These are phyloP conservation scores for Babylonia areolata DNA, from an alignment of 1,140 invertebrate genomes.

Conservation along the genomic window DNA sequence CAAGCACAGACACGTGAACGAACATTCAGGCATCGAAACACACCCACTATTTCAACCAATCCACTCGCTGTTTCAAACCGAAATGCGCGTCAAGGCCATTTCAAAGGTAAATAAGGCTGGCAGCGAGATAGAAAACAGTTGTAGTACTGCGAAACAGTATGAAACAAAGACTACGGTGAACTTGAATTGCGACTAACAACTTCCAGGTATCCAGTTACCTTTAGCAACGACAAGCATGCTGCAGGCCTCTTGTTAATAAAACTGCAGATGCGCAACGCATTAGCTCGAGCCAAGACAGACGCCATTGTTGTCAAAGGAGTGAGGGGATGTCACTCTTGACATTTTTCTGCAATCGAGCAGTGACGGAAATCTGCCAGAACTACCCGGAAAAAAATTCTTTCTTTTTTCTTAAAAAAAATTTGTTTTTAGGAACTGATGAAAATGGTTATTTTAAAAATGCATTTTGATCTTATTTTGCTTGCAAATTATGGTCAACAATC, in stretches of 20 bases:
- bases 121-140: neutral
- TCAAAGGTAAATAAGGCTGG: neutral
- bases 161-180: neutral
- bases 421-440: neutral
- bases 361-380: too few relatives aligned
- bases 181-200: neutral
- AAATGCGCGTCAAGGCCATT: neutral
- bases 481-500: neutral
- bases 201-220: slow-evolving; percentile 16
- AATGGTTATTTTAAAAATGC: neutral
- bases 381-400: too few relatives aligned
- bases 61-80: neutral
- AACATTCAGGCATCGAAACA: neutral
- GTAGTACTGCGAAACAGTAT: too few relatives aligned
- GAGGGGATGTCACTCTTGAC: neutral
- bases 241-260: neutral
- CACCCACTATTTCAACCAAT: slow-evolving; percentile 3
- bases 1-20: too few relatives aligned
- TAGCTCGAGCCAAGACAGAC: neutral
- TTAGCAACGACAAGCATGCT: neutral
- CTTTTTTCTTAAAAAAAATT: too few relatives aligned
- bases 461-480: neutral
- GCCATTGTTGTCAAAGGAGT: slow-evolving; percentile 28
- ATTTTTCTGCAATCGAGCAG: too few relatives aligned
- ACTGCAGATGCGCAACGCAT: neutral